Evolutionary conservation across 2,113 vertebrate genomes (phyloP).

Genomic region (Numenius arquata): DNA sequence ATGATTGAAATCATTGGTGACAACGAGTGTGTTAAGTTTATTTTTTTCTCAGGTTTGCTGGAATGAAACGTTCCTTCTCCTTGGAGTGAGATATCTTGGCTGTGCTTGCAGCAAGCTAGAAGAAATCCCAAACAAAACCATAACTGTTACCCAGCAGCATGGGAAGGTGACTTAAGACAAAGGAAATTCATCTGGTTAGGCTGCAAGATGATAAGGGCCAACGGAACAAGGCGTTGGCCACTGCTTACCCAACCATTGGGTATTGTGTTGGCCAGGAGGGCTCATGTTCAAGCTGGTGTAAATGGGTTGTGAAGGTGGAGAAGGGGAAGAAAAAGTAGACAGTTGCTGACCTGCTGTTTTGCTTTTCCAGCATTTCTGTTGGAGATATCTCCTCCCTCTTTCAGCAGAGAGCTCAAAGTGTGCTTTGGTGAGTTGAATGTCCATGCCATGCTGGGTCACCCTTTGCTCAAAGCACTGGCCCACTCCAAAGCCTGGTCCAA

Average conservation of each 20-base stretch:
- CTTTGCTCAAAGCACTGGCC: neutral
- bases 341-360: neutral
- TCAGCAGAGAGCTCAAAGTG: too few species aligned
- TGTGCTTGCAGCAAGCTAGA: neutral
- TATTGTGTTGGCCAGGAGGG: neutral
- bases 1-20: slow-evolving; percentile 5
- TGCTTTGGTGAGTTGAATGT: neutral
- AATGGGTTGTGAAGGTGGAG: neutral
- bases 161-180: neutral
- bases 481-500: neutral
- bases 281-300: neutral
- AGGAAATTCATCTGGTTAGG: neutral
- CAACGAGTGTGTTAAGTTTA: neutral
- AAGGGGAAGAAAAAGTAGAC: neutral
- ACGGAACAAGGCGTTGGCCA: neutral
- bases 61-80: neutral
- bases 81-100: neutral
- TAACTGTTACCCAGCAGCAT: neutral
- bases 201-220: neutral
- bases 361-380: neutral
- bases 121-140: neutral
- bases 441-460: neutral
- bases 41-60: slow-evolving; percentile 10
- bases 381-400: neutral
- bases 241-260: neutral